Evolutionary conservation across 2,113 vertebrate genomes (phyloP).

Genomic region (Leucoraja erinaceus): DNA sequence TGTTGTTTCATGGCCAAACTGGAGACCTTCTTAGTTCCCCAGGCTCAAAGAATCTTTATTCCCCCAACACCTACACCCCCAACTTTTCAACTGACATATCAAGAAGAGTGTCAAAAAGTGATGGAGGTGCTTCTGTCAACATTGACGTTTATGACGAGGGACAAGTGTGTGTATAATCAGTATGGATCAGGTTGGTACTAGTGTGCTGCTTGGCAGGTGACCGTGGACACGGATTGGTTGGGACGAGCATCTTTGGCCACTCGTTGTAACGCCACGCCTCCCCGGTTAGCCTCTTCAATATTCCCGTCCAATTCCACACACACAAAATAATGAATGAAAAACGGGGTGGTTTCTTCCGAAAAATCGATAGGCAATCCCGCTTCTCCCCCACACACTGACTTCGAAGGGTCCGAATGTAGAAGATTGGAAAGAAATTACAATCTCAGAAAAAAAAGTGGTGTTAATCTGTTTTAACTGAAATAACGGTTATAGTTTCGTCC

Average conservation of each 20-base stretch:
- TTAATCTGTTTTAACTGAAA: not conserved
- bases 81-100: no score
- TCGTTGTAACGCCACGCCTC: no score
- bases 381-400: not conserved
- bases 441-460: not conserved
- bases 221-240: not conserved
- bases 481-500: not conserved
- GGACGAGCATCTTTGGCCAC: not conserved
- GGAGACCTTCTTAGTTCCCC: no score
- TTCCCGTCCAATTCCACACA: conserved; percentile 15
- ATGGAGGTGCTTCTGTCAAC: not conserved
- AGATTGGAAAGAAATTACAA: not conserved
- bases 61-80: no score
- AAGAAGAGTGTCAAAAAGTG: no score
- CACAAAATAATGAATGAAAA: conserved; percentile 44
- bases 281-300: not conserved
- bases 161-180: not conserved
- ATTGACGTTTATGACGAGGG: not conserved
- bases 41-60: no score
- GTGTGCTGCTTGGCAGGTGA: not conserved
- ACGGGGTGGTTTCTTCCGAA: conserved; percentile 2
- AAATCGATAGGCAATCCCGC: not conserved
- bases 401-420: not conserved
- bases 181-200: not conserved
- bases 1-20: no score